Conservation (phyloP, 1,140 invertebrate species). For the Phymorhynchus buccinoides region DNA sequence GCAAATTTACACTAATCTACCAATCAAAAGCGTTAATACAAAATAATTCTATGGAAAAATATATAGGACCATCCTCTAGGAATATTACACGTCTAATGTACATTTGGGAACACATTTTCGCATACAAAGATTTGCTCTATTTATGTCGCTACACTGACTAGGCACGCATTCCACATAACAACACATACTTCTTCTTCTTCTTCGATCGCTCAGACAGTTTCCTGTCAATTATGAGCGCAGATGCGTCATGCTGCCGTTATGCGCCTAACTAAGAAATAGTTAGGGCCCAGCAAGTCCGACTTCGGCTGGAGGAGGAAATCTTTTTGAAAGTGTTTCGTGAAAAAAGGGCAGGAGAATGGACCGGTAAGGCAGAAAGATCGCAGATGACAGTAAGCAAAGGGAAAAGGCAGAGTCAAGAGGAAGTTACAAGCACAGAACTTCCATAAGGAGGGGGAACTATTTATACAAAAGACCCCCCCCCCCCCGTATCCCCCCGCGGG, state of each 20-base stretch:
- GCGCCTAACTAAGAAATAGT: too few relatives aligned
- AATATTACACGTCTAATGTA: neutral
- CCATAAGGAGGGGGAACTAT: too few relatives aligned
- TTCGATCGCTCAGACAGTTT: neutral
- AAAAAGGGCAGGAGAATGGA: neutral
- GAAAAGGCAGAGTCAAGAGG: too few relatives aligned
- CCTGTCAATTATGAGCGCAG: neutral
- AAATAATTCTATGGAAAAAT: neutral
- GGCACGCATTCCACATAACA: neutral
- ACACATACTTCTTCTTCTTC: neutral
- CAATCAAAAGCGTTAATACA: neutral
- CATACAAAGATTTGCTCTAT: neutral
- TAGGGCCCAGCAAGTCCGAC: neutral
- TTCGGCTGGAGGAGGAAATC: neutral
- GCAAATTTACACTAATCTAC: neutral
- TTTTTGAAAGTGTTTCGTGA: too few relatives aligned
- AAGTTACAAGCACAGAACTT: too few relatives aligned
- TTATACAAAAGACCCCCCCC: too few relatives aligned
- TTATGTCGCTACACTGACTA: neutral
- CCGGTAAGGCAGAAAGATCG: too few relatives aligned
- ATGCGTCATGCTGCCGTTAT: too few relatives aligned
- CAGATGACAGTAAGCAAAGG: too few relatives aligned
- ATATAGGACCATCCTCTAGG: neutral
- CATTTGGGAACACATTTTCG: neutral
- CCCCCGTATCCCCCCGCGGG: too few relatives aligned